phyloP scores from a whole-genome alignment of 2,113 vertebrate genomes.

The Tor tambroides region DNA sequence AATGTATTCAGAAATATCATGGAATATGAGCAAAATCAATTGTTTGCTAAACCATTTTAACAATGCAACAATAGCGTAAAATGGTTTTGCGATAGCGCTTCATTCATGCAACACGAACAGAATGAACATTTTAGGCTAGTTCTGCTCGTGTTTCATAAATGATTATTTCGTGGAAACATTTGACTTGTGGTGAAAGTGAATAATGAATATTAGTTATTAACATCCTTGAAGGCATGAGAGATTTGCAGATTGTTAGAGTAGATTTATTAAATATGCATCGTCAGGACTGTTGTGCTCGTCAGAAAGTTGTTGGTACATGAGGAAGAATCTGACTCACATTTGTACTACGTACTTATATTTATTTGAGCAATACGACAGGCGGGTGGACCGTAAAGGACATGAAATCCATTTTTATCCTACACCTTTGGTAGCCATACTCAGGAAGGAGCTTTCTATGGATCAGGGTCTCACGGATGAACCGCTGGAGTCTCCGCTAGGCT shows the following conservation, averaged over 20 bases:
- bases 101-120: no score
- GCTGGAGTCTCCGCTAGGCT: conserved; percentile 44
- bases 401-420: conserved; percentile 25
- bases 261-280: conserved; percentile 19
- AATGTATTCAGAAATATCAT: background rate
- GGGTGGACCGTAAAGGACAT: background rate
- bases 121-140: background rate
- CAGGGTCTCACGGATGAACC: conserved; percentile 52
- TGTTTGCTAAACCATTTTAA: background rate
- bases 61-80: background rate
- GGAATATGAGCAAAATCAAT: background rate
- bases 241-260: background rate
- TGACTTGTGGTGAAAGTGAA: background rate
- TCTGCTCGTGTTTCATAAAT: background rate
- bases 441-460: conserved; percentile 63
- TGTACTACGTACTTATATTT: conserved; percentile 16
- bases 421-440: conserved; percentile 48
- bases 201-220: conserved; percentile 33
- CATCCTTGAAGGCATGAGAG: conserved; percentile 46
- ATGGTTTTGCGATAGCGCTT: background rate
- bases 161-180: background rate
- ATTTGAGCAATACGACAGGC: conserved; percentile 18
- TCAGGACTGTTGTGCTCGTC: conserved; percentile 14
- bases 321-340: conserved; percentile 17
- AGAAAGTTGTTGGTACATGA: background rate